phyloP scores from a whole-genome alignment of 2,113 vertebrate genomes.

The Bubo blakistoni region DNA sequence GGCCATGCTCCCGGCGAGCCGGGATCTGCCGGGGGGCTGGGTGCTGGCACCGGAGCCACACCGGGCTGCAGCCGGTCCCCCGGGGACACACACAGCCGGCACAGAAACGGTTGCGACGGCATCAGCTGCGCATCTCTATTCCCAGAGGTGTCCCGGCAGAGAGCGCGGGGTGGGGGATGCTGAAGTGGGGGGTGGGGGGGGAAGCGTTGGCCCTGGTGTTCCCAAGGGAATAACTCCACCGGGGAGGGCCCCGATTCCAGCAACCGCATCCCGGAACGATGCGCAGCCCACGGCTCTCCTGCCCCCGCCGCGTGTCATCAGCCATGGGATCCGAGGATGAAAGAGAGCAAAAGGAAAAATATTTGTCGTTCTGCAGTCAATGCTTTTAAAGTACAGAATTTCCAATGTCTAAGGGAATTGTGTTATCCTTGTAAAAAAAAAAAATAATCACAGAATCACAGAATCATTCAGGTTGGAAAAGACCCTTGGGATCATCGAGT shows the following conservation, averaged over 20 bases:
- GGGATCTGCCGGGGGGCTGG: fast-evolving
- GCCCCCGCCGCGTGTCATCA: neutral
- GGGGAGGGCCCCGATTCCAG: neutral
- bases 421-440: neutral
- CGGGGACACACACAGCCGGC: neutral
- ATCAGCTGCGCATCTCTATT: neutral
- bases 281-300: neutral
- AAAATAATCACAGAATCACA: too few relatives aligned
- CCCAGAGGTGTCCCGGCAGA: fast-evolving
- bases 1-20: neutral
- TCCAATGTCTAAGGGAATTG: neutral
- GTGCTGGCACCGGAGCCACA: fast-evolving
- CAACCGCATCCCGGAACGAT: fast-evolving
- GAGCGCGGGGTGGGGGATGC: neutral
- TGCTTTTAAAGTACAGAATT: neutral
- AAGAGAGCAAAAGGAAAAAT: neutral
- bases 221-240: neutral
- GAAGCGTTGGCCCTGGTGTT: neutral
- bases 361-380: neutral
- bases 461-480: too few relatives aligned
- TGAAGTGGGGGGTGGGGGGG: neutral
- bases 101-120: fast-evolving
- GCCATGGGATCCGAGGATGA: fast-evolving
- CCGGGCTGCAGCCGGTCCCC: neutral
- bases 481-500: too few relatives aligned